Evolutionary conservation across 2,113 vertebrate species (phyloP).

Genomic region (Anoplopoma fimbria): DNA sequence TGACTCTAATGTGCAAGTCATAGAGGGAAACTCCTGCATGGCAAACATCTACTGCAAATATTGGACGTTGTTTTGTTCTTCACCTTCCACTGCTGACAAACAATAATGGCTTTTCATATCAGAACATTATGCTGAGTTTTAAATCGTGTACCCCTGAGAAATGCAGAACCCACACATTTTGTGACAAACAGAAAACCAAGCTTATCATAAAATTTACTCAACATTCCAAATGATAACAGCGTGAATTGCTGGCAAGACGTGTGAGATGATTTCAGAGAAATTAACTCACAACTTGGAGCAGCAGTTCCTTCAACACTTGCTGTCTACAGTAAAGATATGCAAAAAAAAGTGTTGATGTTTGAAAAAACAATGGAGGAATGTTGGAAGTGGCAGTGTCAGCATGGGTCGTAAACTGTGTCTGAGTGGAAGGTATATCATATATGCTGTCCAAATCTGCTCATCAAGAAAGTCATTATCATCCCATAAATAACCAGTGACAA

Average conservation of each 20-base stretch:
- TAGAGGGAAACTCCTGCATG: slow-evolving; percentile 38
- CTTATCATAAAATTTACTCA: slow-evolving; percentile 49
- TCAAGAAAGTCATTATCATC: slow-evolving; percentile 72
- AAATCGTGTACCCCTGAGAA: slow-evolving; percentile 26
- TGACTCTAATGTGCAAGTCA: slow-evolving; percentile 29
- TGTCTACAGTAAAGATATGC: slow-evolving; percentile 57
- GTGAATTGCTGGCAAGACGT: slow-evolving; percentile 38
- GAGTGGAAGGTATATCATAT: slow-evolving; percentile 58
- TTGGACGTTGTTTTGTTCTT: slow-evolving; percentile 33
- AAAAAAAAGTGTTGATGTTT: slow-evolving; percentile 68
- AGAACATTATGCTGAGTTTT: slow-evolving; percentile 41
- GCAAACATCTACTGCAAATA: slow-evolving; percentile 47
- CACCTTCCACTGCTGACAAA: slow-evolving; percentile 50
- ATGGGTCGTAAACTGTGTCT: slow-evolving; percentile 56
- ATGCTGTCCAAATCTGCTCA: slow-evolving; percentile 63
- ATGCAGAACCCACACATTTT: slow-evolving; percentile 41
- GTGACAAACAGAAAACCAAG: slow-evolving; percentile 52
- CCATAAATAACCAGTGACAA: slow-evolving; percentile 79
- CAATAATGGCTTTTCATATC: slow-evolving; percentile 31
- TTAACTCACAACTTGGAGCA: slow-evolving; percentile 52
- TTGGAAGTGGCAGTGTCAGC: slow-evolving; percentile 72
- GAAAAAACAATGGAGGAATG: slow-evolving; percentile 75
- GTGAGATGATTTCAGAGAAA: slow-evolving; percentile 60
- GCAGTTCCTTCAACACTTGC: slow-evolving; percentile 21
- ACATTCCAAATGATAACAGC: slow-evolving; percentile 47